Evolutionary conservation across 2,113 vertebrate species (phyloP).

Genomic region (Patagioenas fasciata): DNA sequence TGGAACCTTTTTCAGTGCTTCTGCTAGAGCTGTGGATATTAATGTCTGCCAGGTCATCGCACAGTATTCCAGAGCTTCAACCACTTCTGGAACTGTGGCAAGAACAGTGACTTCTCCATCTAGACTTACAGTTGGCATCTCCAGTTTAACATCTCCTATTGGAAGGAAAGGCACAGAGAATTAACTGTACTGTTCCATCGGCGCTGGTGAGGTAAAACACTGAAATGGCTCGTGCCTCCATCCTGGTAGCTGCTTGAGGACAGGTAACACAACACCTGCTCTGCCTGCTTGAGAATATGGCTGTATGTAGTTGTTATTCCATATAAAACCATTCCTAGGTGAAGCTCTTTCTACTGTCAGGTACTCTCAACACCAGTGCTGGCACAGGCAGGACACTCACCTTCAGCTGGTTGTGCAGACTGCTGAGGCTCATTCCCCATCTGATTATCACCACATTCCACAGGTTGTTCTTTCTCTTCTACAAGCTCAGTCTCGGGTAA

Average conservation of each 20-base stretch:
- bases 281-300: not conserved
- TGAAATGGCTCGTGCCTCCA: not conserved
- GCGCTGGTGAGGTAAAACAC: fast-evolving
- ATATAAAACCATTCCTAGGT: not conserved
- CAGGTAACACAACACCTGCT: not conserved
- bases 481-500: fast-evolving
- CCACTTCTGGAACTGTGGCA: slow-evolving; percentile 57
- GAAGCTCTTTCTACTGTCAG: not conserved
- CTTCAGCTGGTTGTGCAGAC: slow-evolving; percentile 78
- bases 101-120: slow-evolving; percentile 71
- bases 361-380: not conserved
- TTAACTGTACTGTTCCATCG: not conserved
- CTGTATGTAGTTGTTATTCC: not conserved
- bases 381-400: slow-evolving; percentile 18
- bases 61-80: slow-evolving; percentile 82
- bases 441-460: slow-evolving; percentile 42
- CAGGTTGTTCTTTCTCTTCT: not conserved
- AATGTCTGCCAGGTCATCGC: slow-evolving; percentile 86
- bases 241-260: not conserved
- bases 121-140: slow-evolving; percentile 83
- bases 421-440: slow-evolving; percentile 77
- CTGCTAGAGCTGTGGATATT: slow-evolving; percentile 80
- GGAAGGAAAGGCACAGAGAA: not conserved
- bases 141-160: slow-evolving; percentile 79
- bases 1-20: slow-evolving; percentile 81